These are phyloP conservation scores for Melolontha melolontha DNA, from an alignment of 2,888 invertebrate genomes.

Conservation along the genomic window DNA sequence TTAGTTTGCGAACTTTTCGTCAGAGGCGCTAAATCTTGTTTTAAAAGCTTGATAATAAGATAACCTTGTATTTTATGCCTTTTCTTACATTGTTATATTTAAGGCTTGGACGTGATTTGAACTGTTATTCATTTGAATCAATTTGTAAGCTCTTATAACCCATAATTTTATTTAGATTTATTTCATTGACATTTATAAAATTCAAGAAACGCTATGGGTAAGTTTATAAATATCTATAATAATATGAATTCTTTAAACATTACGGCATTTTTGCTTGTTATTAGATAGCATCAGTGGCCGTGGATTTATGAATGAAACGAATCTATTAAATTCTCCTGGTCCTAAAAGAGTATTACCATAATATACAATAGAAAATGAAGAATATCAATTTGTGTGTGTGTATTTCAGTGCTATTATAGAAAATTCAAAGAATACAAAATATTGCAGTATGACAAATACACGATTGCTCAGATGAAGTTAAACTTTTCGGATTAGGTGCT, in stretches of 20 bases:
- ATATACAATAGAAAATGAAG: neutral
- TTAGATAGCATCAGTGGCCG: conserved; percentile 37
- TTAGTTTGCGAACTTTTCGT: no score
- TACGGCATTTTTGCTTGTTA: neutral
- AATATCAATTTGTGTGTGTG: neutral
- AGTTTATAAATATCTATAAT: neutral
- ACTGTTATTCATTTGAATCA: no score
- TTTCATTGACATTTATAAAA: neutral
- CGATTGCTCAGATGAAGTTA: conserved; percentile 66
- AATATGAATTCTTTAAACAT: neutral
- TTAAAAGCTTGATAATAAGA: no score
- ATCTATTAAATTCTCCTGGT: conserved; percentile 41
- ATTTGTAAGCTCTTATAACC: no score
- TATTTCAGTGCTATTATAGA: conserved; percentile 47
- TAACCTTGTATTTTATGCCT: no score
- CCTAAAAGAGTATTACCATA: conserved; percentile 44
- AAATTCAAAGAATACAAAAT: conserved; percentile 59
- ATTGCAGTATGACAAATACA: conserved; percentile 69
- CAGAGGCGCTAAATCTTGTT: no score
- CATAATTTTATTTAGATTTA: no score
- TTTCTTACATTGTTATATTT: no score
- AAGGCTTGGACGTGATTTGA: no score
- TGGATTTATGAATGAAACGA: conserved; percentile 45
- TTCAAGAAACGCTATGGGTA: conserved; percentile 30
- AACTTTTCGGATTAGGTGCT: conserved; percentile 68